Evolutionary conservation across 2,888 invertebrate genomes (phyloP), one percentile per base, ranked within the genome.

Genomic region (Nemapogon koenigi): DNA sequence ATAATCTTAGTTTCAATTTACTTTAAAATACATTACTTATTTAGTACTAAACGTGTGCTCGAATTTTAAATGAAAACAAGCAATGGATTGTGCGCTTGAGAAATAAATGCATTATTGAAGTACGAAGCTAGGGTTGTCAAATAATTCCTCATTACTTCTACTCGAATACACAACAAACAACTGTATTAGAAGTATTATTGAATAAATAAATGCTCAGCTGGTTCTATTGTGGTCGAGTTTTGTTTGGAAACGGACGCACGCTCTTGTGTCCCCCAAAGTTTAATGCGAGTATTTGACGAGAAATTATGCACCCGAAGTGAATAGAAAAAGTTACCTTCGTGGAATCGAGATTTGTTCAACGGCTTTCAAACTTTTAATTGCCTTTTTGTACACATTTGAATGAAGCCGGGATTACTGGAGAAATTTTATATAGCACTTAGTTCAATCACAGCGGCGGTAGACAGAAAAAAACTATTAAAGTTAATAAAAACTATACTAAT

Each of bases 121-220:
- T n/a, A n/a, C n/a, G n/a, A n/a, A n/a, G n/a, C 18, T 33, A 19
- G 33, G 31, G 33, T 8, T 33, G 18, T 33, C 19, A 19, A 33
- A 33, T 33, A 33, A 33, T 16, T 33, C 19, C 17, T 19, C 51
- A 53, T 56, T 56, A 54, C 49, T 58, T 63, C 57, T 59, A 55
- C 51, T 40, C 46, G 58, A 57, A 50, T 52, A 46, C 43, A 41
- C 47, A 41, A 38, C 38, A 51, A 53, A 59, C 59, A 56, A 54
- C 53, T 52, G 50, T 46, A 49, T 47, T 51, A 28, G 50, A 49
- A 47, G 44, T 44, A 14, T 37, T 27, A 50, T 51, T 49, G 53
- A 57, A 62, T 57, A 57, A 54, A 59, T 60, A 55, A 57, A 56
- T 53, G 49, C 49, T 45, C 46, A 48, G 47, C 47, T 49, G 48